Evolutionary conservation across 2,888 invertebrate species (phyloP), one percentile per base, ranked within the genome.

Genomic region (Uloborus plumipes): DNA sequence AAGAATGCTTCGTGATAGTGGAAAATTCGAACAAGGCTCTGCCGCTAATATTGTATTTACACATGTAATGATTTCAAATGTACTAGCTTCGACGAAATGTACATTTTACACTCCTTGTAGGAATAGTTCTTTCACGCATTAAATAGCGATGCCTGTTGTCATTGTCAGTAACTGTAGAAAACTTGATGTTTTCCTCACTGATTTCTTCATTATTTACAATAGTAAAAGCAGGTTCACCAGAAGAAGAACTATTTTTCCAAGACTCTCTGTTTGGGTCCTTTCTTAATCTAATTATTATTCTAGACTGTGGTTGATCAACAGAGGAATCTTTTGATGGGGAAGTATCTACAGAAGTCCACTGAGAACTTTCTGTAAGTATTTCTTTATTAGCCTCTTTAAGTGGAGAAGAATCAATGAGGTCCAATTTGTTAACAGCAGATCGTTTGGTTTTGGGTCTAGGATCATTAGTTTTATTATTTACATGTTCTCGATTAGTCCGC

Each of bases 221-320:
- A 64, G 59, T 67, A 64, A 84, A 84, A n/a, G 78, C 73, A 18
- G 59, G 71, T 51, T 75, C 59, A 22, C 51, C 67, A 47, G 77
- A 77, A n/a, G 74, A 70, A 18, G 81, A 74, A 22, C 78, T 78
- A 22, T 76, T 78, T 53, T 81, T 70, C 81, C 81, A 81, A 18
- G 77, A 66, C 39, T 76, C 81, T 49, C 75, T 69, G 51, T 84
- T 81, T 11, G 84, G 82, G 65, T 84, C 84, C 58, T 84, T 84
- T 53, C 82, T 51, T 55, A 84, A 70, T 16, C 76, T 71, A 22
- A 84, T 81, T 20, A 84, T 69, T 62, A 84, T 77, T 61, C 84
- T 59, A 18, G 74, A 58, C 16, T 78, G 74, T 47, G 69, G 20
- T 18, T 74, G 67, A n/a, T 73, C 66, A n/a, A 74, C 78, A 9